Evolutionary conservation across 2,888 invertebrate genomes (phyloP), one percentile per base, ranked within the genome.

Genomic region (Gymnocheta viridis): DNA sequence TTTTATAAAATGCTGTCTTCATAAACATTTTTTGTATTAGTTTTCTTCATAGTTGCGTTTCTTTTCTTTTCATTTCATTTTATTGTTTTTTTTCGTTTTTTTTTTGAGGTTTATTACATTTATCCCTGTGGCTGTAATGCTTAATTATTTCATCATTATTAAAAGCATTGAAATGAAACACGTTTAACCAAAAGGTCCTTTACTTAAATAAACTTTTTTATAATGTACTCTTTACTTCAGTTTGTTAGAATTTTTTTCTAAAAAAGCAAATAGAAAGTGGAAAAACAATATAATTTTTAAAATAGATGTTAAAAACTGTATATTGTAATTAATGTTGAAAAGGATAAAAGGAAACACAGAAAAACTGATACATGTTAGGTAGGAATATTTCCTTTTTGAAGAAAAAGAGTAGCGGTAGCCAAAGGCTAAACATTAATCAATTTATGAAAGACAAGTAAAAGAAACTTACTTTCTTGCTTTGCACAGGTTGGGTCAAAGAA

Each of bases 141-240:
- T 84, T 84, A 84, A 84, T 84, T 84, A 84, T 84, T 81, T 84
- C 77, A 81, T 81, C 81, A 78, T 84, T 84, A 84, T 84, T 69
- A 41, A 69, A 78, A 81, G 81, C 81, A 73, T 84, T 84, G 77
- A 69, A 81, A 81, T 73, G 62, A 77, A 81, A 78, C 84, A 84
- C 77, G 84, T 84, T 84, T 78, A 67, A 81, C 41, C 72, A 56
- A 77, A 76, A 77, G 81, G 81, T 70, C 74, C 47, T 76, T 70
- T 70, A 69, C 35, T 76, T 70, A 29, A 76, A 76, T 76, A 69
- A 74, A 67, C 74, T 82, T 69, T 76, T 74, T 73, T 73, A 41
- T 54, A 51, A 44, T 69, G 19, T 47, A 19, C 9, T 27, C 14
- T 51, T 14, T 41, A 24, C 49, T 60, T 0, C 22, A 12, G 7